Conservation (phyloP, 2,113 vertebrate species). For the Pholis gunnellus region DNA sequence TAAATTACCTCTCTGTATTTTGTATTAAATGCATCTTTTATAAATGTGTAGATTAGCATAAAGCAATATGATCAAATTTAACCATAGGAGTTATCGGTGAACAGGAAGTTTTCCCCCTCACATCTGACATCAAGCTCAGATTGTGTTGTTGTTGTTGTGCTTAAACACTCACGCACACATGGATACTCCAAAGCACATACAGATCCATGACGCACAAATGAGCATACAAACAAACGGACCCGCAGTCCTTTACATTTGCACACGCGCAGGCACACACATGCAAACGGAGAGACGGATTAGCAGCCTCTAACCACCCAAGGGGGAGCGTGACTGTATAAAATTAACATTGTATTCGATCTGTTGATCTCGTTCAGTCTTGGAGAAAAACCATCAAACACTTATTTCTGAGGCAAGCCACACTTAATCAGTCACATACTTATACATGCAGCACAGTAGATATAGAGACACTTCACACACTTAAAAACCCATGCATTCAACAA, state of each 20-base stretch:
- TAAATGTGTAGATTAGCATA: neutral
- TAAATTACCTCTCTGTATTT: neutral
- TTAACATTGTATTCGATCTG: constrained; percentile 66
- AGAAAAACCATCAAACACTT: constrained; percentile 52
- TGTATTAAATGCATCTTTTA: neutral
- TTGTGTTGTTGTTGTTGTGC: no score
- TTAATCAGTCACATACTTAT: constrained; percentile 15
- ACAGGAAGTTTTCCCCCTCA: no score
- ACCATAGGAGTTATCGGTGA: no score
- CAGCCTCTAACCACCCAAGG: constrained; percentile 49
- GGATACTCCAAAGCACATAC: neutral
- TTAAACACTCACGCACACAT: no score
- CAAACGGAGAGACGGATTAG: constrained; percentile 46
- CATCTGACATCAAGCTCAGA: no score
- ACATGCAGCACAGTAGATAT: constrained; percentile 2
- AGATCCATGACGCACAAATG: constrained; percentile 23
- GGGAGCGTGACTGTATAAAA: constrained; percentile 60
- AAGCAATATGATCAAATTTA: no score
- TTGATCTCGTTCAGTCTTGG: constrained; percentile 44
- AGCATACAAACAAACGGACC: constrained; percentile 13
- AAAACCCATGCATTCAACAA: constrained; percentile 1
- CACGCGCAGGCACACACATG: neutral
- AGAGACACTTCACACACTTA: neutral
- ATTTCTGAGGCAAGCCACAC: constrained; percentile 36
- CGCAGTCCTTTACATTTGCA: neutral